Percentiles rank a stretch among this genome's conserved stretches.
Conservation (phyloP, 2,797 vertebrate species). For the Gallinago solitaria region DNA sequence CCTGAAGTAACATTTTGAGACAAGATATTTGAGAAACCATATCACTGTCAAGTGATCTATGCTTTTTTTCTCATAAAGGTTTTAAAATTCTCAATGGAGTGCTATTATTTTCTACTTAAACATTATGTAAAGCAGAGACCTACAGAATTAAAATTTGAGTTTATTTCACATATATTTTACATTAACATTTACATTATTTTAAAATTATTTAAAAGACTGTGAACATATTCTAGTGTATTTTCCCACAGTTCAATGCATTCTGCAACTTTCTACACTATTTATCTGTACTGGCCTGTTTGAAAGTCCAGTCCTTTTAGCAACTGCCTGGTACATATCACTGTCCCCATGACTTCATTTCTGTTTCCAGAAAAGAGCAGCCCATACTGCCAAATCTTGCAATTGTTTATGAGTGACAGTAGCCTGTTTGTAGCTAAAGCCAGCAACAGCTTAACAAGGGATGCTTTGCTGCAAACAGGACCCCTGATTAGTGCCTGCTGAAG, state of each 20-base stretch:
- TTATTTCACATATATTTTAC: background rate
- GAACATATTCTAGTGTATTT: background rate
- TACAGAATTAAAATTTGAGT: background rate
- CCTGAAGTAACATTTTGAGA: background rate
- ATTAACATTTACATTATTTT: background rate
- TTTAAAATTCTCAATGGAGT: background rate
- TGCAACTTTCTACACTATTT: background rate
- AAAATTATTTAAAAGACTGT: background rate
- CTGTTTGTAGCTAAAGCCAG: slow-evolving; percentile 42
- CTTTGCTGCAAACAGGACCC: background rate
- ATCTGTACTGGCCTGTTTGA: background rate
- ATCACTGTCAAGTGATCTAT: background rate
- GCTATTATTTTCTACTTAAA: background rate
- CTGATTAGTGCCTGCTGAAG: background rate
- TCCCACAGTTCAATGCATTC: background rate
- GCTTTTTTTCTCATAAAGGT: background rate
- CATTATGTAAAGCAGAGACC: background rate
- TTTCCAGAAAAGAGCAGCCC: slow-evolving; percentile 21
- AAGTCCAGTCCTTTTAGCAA: background rate
- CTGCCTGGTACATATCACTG: background rate
- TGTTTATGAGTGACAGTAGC: slow-evolving; percentile 56
- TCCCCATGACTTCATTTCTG: slow-evolving; percentile 42
- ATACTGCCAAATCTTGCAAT: slow-evolving; percentile 53
- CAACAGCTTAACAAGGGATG: background rate
- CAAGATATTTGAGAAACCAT: background rate